Conservation (phyloP, 2,797 vertebrate genomes). For the Gymnoscopelus microlampas region DNA sequence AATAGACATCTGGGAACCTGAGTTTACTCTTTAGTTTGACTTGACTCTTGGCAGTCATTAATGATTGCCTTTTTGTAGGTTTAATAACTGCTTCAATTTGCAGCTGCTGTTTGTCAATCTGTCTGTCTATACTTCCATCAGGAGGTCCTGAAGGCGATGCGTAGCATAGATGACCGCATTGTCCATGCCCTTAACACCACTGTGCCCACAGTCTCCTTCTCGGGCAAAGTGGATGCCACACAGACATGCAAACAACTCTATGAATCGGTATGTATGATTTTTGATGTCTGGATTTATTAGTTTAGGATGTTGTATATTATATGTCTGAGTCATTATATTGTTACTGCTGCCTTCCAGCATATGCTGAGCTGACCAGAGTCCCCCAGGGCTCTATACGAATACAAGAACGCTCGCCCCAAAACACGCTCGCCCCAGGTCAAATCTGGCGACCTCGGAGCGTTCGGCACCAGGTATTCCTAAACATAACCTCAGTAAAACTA, state of each 20-base stretch:
- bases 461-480: too few species aligned
- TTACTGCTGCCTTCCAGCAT: background rate
- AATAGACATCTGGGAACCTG: too few species aligned
- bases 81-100: background rate
- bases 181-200: conserved; percentile 95
- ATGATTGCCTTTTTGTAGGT: too few species aligned
- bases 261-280: conserved; percentile 86
- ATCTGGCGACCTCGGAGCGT: too few species aligned
- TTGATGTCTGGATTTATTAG: background rate
- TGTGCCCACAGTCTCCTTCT: conserved; percentile 95
- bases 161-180: conserved; percentile 95
- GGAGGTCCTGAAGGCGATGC: conserved; percentile 94
- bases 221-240: conserved; percentile 90
- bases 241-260: conserved; percentile 97
- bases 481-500: too few species aligned
- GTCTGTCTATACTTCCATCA: conserved; percentile 60
- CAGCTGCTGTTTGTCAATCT: background rate
- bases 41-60: too few species aligned
- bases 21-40: too few species aligned
- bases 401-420: too few species aligned
- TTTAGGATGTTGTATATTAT: background rate
- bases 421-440: too few species aligned
- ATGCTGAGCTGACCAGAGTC: background rate
- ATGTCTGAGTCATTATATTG: background rate
- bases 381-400: too few species aligned